Percentiles rank a stretch among this genome's conserved stretches.
Conservation (phyloP, 2,797 vertebrate genomes). For the Dipus sagitta region DNA sequence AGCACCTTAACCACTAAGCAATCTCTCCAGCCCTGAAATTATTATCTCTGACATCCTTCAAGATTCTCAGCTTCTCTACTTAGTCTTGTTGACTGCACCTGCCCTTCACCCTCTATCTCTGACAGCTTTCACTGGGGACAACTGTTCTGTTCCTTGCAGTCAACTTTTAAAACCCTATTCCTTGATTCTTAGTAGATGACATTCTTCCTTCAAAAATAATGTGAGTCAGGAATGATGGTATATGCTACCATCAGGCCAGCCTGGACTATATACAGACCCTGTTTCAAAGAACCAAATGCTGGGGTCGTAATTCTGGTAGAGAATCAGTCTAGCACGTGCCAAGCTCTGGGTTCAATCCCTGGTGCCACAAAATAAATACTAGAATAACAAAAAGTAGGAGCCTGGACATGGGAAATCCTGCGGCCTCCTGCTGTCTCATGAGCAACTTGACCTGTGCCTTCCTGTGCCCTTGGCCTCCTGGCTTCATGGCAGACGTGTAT, state of each 20-base stretch:
- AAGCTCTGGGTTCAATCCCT: neutral
- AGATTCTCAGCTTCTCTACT: neutral
- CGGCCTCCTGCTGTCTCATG: neutral
- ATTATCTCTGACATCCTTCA: conserved; percentile 18
- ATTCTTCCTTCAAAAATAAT: conserved; percentile 41
- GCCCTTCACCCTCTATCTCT: neutral
- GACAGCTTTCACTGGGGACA: neutral
- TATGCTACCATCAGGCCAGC: neutral
- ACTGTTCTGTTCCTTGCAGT: neutral
- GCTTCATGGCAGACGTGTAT: neutral
- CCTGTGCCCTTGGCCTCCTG: neutral
- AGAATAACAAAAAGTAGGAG: neutral
- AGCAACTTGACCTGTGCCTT: neutral
- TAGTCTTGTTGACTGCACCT: neutral
- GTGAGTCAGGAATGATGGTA: neutral
- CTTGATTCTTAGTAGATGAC: conserved; percentile 1
- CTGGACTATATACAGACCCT: neutral
- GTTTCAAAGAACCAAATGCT: neutral
- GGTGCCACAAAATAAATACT: neutral
- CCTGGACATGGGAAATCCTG: neutral
- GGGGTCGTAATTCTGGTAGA: neutral
- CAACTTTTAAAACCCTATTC: neutral
- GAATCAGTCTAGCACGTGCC: neutral
- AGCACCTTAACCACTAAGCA: no score
- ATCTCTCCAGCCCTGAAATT: neutral